Percentiles rank a stretch among this genome's conserved stretches.
phyloP scores from a whole-genome alignment of 2,113 vertebrate species.

The Azemiops feae region DNA sequence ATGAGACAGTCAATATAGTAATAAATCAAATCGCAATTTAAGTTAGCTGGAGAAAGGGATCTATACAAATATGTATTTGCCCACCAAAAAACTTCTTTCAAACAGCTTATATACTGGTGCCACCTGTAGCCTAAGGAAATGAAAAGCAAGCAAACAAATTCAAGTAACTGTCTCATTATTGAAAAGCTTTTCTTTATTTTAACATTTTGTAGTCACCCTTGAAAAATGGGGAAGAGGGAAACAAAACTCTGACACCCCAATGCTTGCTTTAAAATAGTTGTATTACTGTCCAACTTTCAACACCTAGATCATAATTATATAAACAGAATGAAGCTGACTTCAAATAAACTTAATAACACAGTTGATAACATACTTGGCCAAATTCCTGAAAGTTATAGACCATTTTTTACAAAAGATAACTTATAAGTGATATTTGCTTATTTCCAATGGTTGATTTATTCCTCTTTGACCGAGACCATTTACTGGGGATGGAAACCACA shows the following conservation, averaged over 20 bases:
- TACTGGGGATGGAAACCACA: not conserved
- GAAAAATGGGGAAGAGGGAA: not conserved
- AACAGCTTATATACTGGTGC: not conserved
- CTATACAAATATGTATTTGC: not conserved
- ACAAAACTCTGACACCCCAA: not conserved
- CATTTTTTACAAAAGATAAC: not conserved
- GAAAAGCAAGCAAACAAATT: not conserved
- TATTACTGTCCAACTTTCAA: not conserved
- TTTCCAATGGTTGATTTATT: not conserved
- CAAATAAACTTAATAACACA: not conserved
- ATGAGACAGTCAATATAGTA: not conserved
- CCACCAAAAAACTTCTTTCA: not conserved
- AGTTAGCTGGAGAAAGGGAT: not conserved
- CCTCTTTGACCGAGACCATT: not conserved
- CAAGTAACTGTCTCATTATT: not conserved
- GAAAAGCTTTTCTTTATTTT: not conserved
- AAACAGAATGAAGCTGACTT: not conserved
- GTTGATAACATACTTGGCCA: not conserved
- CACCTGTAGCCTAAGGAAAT: not conserved
- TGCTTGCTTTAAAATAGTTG: not conserved
- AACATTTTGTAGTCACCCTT: not conserved
- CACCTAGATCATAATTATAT: not conserved
- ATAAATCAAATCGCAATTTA: not conserved
- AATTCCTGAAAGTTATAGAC: not conserved
- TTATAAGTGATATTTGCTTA: not conserved